Conservation (phyloP, 2,888 invertebrate genomes). For the Endotricha flammealis region DNA sequence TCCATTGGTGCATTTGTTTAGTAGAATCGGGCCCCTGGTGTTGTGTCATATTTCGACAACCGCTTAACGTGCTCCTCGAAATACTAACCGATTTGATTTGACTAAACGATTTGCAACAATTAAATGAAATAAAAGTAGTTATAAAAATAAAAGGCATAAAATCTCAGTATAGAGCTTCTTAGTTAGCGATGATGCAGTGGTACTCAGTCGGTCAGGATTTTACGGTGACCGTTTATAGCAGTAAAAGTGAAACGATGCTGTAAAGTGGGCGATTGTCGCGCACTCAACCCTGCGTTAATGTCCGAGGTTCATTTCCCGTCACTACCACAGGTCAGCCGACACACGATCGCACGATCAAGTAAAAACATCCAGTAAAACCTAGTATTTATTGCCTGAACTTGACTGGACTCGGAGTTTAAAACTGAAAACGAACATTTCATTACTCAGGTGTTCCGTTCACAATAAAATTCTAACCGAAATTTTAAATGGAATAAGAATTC, state of each 20-base stretch:
- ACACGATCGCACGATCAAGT: background rate
- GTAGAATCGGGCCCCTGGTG: no score
- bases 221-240: constrained; percentile 56
- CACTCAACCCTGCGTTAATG: constrained; percentile 34
- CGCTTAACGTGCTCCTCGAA: no score
- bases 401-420: background rate
- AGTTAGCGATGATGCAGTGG: constrained; percentile 40
- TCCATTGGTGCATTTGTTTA: no score
- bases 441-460: no score
- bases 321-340: constrained; percentile 3
- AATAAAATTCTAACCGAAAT: no score
- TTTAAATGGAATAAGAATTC: no score
- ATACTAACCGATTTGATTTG: no score
- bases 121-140: constrained; percentile 4
- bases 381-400: background rate
- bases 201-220: constrained; percentile 34
- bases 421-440: background rate
- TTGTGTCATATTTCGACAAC: no score
- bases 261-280: constrained; percentile 52
- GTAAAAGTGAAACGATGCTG: constrained; percentile 58
- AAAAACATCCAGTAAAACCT: background rate
- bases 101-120: no score
- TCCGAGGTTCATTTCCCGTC: constrained; percentile 30
- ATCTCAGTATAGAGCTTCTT: constrained; percentile 20
- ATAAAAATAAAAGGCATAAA: constrained; percentile 8